Evolutionary conservation across 1,140 invertebrate species (phyloP).

Genomic region (Wiebesia pumilae): DNA sequence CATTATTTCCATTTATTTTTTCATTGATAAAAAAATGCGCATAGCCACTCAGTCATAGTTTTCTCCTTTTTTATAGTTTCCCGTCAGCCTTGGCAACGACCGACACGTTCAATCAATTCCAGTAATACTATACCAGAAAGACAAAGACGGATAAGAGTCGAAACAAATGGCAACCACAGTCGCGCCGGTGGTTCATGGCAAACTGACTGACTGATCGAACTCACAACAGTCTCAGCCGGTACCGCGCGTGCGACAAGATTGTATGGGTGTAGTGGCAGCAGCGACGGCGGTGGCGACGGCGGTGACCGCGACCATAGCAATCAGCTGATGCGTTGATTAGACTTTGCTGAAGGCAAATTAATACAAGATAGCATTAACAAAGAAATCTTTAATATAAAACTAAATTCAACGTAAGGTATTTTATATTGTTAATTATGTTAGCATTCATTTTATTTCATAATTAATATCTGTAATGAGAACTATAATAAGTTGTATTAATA

Average conservation of each 20-base stretch:
- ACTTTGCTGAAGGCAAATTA: background rate
- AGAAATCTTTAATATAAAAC: background rate
- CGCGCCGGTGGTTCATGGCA: background rate
- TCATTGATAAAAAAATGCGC: background rate
- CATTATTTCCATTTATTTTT: no score
- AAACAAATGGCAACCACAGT: no score
- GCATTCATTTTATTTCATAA: no score
- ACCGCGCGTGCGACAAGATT: background rate
- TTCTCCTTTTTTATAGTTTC: background rate
- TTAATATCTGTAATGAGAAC: no score
- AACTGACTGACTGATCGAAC: conserved; percentile 7
- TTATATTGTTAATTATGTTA: background rate
- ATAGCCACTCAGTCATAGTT: background rate
- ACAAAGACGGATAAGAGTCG: background rate
- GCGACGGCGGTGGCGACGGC: background rate
- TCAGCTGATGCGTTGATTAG: background rate
- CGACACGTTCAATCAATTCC: background rate
- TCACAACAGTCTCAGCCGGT: background rate
- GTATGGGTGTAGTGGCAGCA: no score
- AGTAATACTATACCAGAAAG: background rate
- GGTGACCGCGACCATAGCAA: background rate
- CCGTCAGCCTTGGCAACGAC: background rate
- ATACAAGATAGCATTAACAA: background rate
- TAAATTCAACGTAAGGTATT: background rate
- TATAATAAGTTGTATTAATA: no score